phyloP scores from a whole-genome alignment of 2,888 invertebrate species.

The Hesperia comma region DNA sequence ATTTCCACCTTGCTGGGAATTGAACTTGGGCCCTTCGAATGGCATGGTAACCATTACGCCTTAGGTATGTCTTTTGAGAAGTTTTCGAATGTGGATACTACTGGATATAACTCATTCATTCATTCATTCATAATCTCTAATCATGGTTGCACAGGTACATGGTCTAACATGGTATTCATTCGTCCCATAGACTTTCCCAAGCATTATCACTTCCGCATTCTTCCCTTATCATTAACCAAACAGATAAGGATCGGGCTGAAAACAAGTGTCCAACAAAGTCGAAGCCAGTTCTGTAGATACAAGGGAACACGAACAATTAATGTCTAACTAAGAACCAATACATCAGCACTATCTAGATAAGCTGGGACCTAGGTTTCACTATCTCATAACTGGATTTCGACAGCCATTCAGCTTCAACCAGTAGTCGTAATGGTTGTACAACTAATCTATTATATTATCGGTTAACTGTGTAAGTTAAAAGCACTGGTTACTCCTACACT shows the following conservation, averaged over 20 bases:
- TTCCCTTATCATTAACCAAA: slow-evolving; percentile 6
- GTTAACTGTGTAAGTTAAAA: neutral
- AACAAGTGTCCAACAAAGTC: slow-evolving; percentile 20
- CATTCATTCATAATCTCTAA: too few relatives aligned
- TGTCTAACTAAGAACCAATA: slow-evolving; percentile 33
- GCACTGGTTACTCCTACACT: neutral
- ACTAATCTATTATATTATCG: slow-evolving; percentile 3
- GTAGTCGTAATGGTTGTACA: slow-evolving; percentile 14
- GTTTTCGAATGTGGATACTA: too few relatives aligned
- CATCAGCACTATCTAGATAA: slow-evolving; percentile 32
- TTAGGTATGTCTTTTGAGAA: too few relatives aligned
- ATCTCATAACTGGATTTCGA: slow-evolving; percentile 33
- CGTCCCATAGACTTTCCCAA: slow-evolving; percentile 14
- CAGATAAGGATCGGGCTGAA: slow-evolving; percentile 21
- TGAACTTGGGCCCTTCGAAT: too few relatives aligned
- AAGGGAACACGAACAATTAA: slow-evolving; percentile 35
- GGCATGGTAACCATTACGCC: too few relatives aligned
- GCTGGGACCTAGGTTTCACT: slow-evolving; percentile 32
- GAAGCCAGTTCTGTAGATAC: slow-evolving; percentile 18
- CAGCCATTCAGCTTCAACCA: slow-evolving; percentile 24
- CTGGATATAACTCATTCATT: too few relatives aligned
- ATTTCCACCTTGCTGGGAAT: too few relatives aligned
- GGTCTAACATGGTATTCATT: too few relatives aligned
- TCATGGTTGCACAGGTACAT: too few relatives aligned
- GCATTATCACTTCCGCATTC: slow-evolving; percentile 24